Percentiles rank a stretch among this genome's conserved stretches.
These are phyloP conservation scores for Papilio machaon DNA, from an alignment of 1,140 invertebrate species.

Conservation along the genomic window DNA sequence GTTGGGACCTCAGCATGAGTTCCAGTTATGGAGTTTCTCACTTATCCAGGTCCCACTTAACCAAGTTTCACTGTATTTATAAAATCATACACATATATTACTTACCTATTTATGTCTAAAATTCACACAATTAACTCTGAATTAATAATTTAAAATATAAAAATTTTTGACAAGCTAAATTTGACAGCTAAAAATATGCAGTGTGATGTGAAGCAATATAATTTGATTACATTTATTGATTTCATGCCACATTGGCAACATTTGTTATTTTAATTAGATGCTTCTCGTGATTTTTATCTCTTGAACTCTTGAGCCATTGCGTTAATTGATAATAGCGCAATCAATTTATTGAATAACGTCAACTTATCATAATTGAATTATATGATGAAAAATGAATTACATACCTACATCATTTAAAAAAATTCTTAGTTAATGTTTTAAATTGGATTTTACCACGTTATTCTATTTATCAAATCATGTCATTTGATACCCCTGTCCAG, in stretches of 20 bases:
- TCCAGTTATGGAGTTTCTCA: no score
- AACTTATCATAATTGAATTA: background rate
- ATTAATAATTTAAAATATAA: background rate
- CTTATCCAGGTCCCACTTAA: no score
- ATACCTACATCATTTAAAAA: no score
- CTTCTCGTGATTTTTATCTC: constrained; percentile 7
- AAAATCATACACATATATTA: background rate
- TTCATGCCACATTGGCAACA: background rate
- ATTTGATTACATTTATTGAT: background rate
- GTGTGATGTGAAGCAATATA: constrained; percentile 14
- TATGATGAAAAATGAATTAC: background rate
- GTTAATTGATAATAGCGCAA: constrained; percentile 21
- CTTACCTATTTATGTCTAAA: background rate
- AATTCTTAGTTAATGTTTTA: no score
- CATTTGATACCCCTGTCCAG: background rate
- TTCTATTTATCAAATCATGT: no score
- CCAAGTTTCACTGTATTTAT: no score
- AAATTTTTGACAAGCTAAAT: background rate
- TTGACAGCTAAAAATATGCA: background rate
- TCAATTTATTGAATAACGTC: constrained; percentile 12
- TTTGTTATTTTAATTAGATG: constrained; percentile 8
- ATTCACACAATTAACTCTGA: background rate
- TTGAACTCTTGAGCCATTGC: background rate
- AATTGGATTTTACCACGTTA: no score
- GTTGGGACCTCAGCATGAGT: no score